A percentile compares a stretch with the other conserved stretches of the same genome.
Evolutionary conservation across 2,113 vertebrate genomes (phyloP).

Genomic region (Ondatra zibethicus): DNA sequence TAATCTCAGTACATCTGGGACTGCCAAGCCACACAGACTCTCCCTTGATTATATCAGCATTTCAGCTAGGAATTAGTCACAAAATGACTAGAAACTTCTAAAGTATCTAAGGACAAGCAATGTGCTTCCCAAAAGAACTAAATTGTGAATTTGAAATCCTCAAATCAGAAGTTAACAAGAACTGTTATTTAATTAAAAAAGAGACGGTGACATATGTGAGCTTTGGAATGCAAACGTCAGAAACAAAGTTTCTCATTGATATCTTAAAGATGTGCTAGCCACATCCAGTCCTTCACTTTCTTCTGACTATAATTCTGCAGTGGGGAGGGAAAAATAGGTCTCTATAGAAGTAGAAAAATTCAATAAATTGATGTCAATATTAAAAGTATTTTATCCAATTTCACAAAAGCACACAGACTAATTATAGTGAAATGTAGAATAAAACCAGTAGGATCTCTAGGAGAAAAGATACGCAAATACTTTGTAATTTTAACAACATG

Average conservation of each 20-base stretch:
- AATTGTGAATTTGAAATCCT: not conserved
- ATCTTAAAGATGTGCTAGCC: not conserved
- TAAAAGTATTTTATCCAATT: not conserved
- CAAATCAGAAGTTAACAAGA: not conserved
- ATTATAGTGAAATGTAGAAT: constrained; percentile 27
- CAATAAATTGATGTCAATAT: not conserved
- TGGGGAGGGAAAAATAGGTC: not conserved
- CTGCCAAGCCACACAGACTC: not conserved
- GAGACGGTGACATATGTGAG: not conserved
- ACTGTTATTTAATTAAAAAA: not conserved
- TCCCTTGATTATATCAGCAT: not conserved
- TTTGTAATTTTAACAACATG: constrained; percentile 27
- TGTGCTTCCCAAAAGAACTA: not conserved
- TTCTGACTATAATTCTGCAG: not conserved
- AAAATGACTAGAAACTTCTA: not conserved
- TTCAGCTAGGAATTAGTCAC: not conserved
- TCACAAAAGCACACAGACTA: not conserved
- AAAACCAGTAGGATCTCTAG: not conserved
- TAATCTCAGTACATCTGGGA: not conserved
- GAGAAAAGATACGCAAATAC: not conserved
- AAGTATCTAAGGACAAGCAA: not conserved
- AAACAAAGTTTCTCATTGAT: not conserved
- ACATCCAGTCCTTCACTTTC: not conserved
- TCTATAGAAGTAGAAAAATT: constrained; percentile 9
- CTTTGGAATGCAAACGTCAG: not conserved